Evolutionary conservation across 1,140 invertebrate species (phyloP), one percentile per base, ranked within the genome.

Genomic region (Drosophila chauvacae): DNA sequence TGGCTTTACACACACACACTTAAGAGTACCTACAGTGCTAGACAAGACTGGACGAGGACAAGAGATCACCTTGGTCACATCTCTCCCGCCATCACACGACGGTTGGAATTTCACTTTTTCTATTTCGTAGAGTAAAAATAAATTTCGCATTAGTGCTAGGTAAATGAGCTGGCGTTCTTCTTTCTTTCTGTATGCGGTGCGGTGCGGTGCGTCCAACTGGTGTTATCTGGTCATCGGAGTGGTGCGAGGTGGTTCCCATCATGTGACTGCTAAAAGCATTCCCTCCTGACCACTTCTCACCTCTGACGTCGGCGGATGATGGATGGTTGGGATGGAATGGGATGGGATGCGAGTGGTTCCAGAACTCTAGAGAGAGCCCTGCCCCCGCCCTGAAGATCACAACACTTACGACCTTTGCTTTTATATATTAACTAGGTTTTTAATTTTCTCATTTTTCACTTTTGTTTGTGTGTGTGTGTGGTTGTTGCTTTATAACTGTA

Each of bases 401-500:
- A 3, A 28, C 45, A 28, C 14, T n/a, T 11, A 30, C 59, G n/a
- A 18, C 20, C 23, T 59, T 48, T 45, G 58, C 11, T 23, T 60
- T 81, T 76, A 73, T 84, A 72, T 84, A 88, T 88, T 88, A 88
- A 88, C 85, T 88, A 88, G 60, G 73, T 81, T 88, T 87, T 88
- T 88, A 90, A 81, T 90, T 84, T 87, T 84, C 73, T 84, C 73
- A 78, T 84, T 87, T 57, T 88, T 87, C 84, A 81, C 47, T 84
- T 56, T 80, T 80, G 77, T 83, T 87, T 63, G 62, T 83, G 51
- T 78, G 70, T 81, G 63, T 64, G 73, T 81, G 71, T 63, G 73
- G 63, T 47, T 60, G 69, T 88, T 81, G 69, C 62, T 77, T 77
- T 84, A 74, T 88, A 87, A 87, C 84, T 88, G 84, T 88, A 90